Conservation (phyloP, 2,888 invertebrate species). For the Andrena marginata region DNA sequence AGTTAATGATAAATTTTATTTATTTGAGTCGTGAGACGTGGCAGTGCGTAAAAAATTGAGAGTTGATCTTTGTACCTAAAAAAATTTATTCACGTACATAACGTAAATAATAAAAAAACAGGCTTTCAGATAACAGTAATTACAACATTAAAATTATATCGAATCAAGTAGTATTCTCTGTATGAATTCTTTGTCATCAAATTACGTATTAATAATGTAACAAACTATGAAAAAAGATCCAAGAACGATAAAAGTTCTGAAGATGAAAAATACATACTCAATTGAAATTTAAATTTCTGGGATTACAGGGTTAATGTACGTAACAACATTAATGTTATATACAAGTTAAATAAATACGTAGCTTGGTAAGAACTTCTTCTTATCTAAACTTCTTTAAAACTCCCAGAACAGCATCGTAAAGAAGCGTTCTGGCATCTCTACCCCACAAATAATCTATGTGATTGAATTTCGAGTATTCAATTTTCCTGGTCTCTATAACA, state of each 20-base stretch:
- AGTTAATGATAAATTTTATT: too few relatives aligned
- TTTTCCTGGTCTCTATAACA: constrained; percentile 76
- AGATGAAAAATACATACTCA: not conserved
- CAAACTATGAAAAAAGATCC: not conserved
- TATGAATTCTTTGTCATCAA: not conserved
- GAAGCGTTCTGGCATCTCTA: constrained; percentile 77
- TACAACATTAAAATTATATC: not conserved
- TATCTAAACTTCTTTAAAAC: constrained; percentile 67
- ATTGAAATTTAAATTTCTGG: not conserved
- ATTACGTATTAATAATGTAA: not conserved
- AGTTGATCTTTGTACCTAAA: not conserved
- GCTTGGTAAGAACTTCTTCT: not conserved
- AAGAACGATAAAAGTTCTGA: not conserved
- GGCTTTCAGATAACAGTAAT: not conserved
- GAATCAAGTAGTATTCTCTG: not conserved
- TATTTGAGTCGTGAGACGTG: too few relatives aligned
- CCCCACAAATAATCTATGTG: constrained; percentile 83
- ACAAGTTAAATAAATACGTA: constrained; percentile 26
- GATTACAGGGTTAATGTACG: not conserved
- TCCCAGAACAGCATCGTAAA: constrained; percentile 77
- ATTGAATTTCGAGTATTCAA: constrained; percentile 81
- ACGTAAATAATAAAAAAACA: not conserved
- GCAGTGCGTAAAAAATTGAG: not conserved
- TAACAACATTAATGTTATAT: constrained; percentile 17
- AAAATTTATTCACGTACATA: not conserved